A percentile compares a stretch with the other conserved stretches of the same genome.
Conservation (phyloP, 1,140 invertebrate genomes). For the Eubasilissa regina region DNA sequence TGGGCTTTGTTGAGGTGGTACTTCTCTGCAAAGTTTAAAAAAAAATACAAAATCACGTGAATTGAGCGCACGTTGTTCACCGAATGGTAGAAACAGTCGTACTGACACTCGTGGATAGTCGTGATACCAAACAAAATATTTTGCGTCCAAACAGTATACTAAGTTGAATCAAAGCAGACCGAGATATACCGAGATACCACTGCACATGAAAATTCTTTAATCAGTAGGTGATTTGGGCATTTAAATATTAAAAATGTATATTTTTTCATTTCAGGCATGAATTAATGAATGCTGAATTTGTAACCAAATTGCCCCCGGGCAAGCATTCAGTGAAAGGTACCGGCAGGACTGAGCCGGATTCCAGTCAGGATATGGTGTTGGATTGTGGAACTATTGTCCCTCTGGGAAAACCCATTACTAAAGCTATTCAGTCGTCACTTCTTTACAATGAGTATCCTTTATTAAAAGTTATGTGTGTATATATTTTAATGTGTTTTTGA, state of each 20-base stretch:
- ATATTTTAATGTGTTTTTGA: conserved; percentile 37
- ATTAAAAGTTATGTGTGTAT: conserved; percentile 13
- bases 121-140: too few relatives aligned
- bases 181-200: too few relatives aligned
- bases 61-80: too few relatives aligned
- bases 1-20: too few relatives aligned
- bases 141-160: too few relatives aligned
- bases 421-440: conserved; percentile 70
- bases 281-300: conserved; percentile 78
- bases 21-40: too few relatives aligned
- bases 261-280: conserved; percentile 76
- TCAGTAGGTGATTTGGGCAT: too few relatives aligned
- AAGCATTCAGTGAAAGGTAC: conserved; percentile 87
- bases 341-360: conserved; percentile 82
- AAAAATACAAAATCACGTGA: too few relatives aligned
- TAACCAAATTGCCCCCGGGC: conserved; percentile 84
- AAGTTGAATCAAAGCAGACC: too few relatives aligned
- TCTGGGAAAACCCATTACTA: conserved; percentile 75
- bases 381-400: conserved; percentile 83
- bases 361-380: conserved; percentile 62
- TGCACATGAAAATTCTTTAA: too few relatives aligned
- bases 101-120: too few relatives aligned
- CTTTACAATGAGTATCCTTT: conserved; percentile 91
- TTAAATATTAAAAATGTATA: neutral
- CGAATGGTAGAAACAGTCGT: too few relatives aligned